A percentile compares a stretch with the other conserved stretches of the same genome.
Conservation (phyloP, 2,113 vertebrate genomes). For the Apodemus sylvaticus region DNA sequence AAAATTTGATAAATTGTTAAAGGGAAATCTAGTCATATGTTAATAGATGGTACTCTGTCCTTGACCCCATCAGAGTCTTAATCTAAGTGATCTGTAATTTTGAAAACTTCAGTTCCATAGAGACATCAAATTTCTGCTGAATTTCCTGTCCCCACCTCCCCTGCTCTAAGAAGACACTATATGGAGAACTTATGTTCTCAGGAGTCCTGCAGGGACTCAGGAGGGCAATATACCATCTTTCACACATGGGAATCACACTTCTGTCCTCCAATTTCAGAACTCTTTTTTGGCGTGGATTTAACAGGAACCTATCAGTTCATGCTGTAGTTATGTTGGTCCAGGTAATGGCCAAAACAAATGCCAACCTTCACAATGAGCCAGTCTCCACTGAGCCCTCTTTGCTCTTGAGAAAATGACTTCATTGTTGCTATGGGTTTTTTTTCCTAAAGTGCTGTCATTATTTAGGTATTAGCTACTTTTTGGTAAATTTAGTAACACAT, state of each 20-base stretch:
- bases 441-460: not conserved
- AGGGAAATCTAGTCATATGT: not conserved
- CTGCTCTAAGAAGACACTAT: not conserved
- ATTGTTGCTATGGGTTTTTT: not conserved
- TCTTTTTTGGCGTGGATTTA: not conserved
- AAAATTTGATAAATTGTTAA: not conserved
- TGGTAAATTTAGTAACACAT: slow-evolving; percentile 1
- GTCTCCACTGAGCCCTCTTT: not conserved
- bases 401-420: not conserved
- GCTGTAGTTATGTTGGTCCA: not conserved
- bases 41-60: not conserved
- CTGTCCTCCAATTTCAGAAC: not conserved
- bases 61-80: not conserved
- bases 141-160: not conserved
- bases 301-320: not conserved
- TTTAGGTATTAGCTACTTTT: slow-evolving; percentile 19
- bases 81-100: not conserved
- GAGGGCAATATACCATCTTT: not conserved
- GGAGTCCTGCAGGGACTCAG: not conserved
- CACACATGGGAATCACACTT: not conserved
- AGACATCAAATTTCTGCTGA: not conserved
- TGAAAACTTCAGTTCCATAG: not conserved
- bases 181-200: not conserved
- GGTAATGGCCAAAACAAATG: not conserved
- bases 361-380: not conserved